Evolutionary conservation across 1,140 invertebrate genomes (phyloP).

Genomic region (Pomacea maculata): DNA sequence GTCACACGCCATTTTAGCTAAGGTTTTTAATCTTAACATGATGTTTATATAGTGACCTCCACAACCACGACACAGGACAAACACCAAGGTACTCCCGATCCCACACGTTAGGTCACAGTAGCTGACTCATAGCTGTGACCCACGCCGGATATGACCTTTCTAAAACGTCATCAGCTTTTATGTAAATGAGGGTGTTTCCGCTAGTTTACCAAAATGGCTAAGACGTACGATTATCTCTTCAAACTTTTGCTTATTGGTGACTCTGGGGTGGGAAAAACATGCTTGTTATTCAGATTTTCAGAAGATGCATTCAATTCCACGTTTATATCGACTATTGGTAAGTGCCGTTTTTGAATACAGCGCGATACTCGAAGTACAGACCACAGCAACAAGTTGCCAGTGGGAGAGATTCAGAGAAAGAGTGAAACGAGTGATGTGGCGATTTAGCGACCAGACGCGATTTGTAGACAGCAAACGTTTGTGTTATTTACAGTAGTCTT

Average conservation of each 20-base stretch:
- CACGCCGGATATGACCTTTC: conserved; percentile 37
- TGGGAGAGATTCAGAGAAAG: too few species aligned
- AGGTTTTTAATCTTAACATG: too few species aligned
- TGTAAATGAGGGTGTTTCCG: conserved; percentile 65
- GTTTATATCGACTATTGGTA: conserved; percentile 77
- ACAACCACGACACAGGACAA: too few species aligned
- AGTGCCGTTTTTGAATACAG: conserved; percentile 8
- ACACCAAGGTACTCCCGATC: too few species aligned
- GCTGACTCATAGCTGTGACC: conserved; percentile 3
- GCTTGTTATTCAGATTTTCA: conserved; percentile 96
- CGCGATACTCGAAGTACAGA: too few species aligned
- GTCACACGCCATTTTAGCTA: too few species aligned
- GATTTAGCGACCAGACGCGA: not conserved
- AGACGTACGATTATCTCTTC: conserved; percentile 98
- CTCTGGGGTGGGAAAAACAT: conserved; percentile 98
- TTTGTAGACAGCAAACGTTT: too few species aligned
- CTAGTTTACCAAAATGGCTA: conserved; percentile 68
- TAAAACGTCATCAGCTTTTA: conserved; percentile 42
- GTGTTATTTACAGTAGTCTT: too few species aligned
- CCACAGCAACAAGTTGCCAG: too few species aligned
- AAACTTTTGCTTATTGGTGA: conserved; percentile 98
- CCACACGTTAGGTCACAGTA: too few species aligned
- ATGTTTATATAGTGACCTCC: too few species aligned
- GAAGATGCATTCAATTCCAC: conserved; percentile 98
- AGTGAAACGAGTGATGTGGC: not conserved